Conservation (phyloP, 2,797 vertebrate genomes). For the Dendrocincla fuliginosa region DNA sequence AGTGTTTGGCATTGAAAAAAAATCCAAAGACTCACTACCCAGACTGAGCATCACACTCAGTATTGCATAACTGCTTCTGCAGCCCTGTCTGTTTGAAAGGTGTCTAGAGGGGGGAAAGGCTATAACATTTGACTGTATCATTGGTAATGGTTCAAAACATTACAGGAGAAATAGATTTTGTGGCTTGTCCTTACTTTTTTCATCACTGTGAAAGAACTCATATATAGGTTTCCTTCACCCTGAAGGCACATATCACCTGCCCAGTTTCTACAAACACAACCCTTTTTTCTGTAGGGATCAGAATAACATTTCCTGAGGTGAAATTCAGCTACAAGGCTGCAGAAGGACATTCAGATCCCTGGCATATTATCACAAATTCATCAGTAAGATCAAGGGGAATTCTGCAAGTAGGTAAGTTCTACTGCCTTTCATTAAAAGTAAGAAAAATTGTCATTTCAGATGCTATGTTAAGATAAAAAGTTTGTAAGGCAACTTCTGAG, state of each 20-base stretch:
- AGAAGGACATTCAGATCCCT: not conserved
- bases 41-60: not conserved
- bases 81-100: not conserved
- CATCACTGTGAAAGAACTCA: not conserved
- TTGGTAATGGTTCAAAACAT: not conserved
- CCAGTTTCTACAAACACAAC: not conserved
- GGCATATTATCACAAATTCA: constrained; percentile 7
- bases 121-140: not conserved
- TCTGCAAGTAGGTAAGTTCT: not conserved
- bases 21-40: not conserved
- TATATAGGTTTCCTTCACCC: constrained; percentile 6
- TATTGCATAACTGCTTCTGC: not conserved
- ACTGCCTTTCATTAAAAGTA: constrained; percentile 3
- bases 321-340: not conserved
- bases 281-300: not conserved
- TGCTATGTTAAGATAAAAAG: not conserved
- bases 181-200: not conserved
- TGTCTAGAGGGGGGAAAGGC: not conserved
- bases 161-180: not conserved
- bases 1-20: not conserved
- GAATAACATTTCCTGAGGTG: constrained; percentile 7
- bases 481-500: not conserved
- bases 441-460: not conserved
- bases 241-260: not conserved
- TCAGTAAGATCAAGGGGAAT: constrained; percentile 19